phyloP scores from a whole-genome alignment of 2,888 invertebrate genomes.

The Eristalis tenax region DNA sequence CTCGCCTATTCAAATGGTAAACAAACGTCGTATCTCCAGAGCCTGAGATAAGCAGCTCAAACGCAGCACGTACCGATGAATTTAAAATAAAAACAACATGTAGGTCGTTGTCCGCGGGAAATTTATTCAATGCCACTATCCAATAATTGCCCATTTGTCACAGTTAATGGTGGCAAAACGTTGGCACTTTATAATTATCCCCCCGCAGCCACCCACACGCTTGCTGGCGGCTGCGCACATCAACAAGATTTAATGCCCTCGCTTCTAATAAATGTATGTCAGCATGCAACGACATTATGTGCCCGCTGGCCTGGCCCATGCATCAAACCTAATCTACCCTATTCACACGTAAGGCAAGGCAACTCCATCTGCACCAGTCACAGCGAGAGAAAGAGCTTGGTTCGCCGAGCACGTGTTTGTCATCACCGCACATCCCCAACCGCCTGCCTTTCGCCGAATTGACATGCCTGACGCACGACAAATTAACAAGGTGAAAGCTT shows the following conservation, averaged over 20 bases:
- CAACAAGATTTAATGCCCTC: conserved; percentile 26
- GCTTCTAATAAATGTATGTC: conserved; percentile 21
- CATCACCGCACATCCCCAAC: background rate
- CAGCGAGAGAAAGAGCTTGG: conserved; percentile 26
- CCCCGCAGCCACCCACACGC: background rate
- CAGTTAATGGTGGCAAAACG: background rate
- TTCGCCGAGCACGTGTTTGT: conserved; percentile 61
- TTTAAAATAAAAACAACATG: background rate
- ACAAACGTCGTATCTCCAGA: background rate
- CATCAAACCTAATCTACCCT: conserved; percentile 64
- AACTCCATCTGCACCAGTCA: conserved; percentile 27
- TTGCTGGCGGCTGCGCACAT: background rate
- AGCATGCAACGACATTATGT: background rate
- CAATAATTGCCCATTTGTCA: background rate
- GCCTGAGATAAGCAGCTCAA: background rate
- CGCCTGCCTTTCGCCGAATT: background rate
- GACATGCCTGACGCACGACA: background rate
- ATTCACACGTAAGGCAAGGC: conserved; percentile 21
- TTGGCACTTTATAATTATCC: background rate
- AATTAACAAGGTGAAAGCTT: conserved; percentile 18
- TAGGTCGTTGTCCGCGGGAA: background rate
- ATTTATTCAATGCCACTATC: background rate
- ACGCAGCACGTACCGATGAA: background rate
- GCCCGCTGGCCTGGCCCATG: conserved; percentile 21
- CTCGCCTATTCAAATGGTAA: background rate